Conservation (phyloP, 1,140 invertebrate genomes). For the Argopecten irradians region DNA sequence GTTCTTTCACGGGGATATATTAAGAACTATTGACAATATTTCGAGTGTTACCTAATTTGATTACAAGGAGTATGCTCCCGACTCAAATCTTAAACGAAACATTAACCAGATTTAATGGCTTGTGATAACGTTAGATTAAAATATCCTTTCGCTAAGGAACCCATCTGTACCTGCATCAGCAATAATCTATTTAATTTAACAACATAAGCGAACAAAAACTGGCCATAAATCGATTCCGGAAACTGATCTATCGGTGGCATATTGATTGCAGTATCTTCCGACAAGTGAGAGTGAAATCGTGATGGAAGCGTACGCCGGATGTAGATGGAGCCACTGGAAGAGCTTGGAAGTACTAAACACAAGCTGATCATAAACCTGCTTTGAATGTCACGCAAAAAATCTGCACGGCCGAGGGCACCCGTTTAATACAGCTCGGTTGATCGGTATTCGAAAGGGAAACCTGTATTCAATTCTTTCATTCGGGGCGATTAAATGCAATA, state of each 20-base stretch:
- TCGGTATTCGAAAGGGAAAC: slow-evolving; percentile 15
- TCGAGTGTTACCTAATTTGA: neutral
- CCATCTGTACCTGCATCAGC: neutral
- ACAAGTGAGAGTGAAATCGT: neutral
- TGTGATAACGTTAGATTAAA: neutral
- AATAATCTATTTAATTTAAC: neutral
- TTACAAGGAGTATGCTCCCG: neutral
- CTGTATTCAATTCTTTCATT: slow-evolving; percentile 12
- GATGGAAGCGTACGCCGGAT: neutral
- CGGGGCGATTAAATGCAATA: neutral
- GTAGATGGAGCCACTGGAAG: neutral
- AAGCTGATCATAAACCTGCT: neutral
- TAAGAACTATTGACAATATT: neutral
- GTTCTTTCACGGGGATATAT: neutral
- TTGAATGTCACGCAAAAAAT: neutral
- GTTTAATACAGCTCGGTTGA: neutral
- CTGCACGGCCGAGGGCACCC: neutral
- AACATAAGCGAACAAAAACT: neutral
- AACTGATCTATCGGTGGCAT: neutral
- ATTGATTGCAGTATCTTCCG: neutral
- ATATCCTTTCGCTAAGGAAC: neutral
- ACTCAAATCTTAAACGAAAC: neutral
- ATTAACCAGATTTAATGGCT: neutral
- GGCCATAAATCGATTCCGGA: neutral
- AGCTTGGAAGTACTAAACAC: neutral